phyloP scores from a whole-genome alignment of 2,797 vertebrate genomes.

The Chlorospingus flavigularis region DNA sequence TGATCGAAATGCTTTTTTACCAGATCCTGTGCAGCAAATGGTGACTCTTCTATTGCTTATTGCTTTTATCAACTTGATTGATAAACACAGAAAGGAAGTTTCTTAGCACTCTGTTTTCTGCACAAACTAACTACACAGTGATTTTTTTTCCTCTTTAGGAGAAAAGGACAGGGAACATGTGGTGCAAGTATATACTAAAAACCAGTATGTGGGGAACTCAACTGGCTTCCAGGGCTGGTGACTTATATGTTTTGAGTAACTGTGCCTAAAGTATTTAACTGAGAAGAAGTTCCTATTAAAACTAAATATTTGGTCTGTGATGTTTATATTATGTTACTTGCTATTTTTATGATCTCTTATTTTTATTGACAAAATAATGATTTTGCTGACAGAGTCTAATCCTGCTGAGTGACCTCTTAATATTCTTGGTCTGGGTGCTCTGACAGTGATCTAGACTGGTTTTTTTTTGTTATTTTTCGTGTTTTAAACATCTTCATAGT shows the following conservation, averaged over 20 bases:
- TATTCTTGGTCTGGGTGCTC: background rate
- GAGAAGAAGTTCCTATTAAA: background rate
- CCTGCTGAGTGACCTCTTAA: background rate
- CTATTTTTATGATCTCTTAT: background rate
- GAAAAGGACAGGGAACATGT: background rate
- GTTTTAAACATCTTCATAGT: background rate
- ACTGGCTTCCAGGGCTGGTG: background rate
- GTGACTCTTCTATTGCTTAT: background rate
- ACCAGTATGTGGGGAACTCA: accelerated
- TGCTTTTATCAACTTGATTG: background rate
- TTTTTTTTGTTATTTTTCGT: background rate
- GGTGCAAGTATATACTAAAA: background rate
- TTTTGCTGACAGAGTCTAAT: background rate
- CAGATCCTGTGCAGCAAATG: background rate
- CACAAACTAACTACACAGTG: background rate
- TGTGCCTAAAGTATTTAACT: background rate
- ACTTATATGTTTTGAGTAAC: background rate
- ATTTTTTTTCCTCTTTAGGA: background rate
- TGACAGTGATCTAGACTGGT: background rate
- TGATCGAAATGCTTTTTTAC: background rate
- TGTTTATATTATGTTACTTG: background rate
- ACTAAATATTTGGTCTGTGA: background rate
- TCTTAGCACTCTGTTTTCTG: background rate
- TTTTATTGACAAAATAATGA: background rate
- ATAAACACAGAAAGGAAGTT: background rate